These are phyloP conservation scores for Acanthisitta chloris DNA, from an alignment of 2,113 vertebrate genomes.

Conservation along the genomic window DNA sequence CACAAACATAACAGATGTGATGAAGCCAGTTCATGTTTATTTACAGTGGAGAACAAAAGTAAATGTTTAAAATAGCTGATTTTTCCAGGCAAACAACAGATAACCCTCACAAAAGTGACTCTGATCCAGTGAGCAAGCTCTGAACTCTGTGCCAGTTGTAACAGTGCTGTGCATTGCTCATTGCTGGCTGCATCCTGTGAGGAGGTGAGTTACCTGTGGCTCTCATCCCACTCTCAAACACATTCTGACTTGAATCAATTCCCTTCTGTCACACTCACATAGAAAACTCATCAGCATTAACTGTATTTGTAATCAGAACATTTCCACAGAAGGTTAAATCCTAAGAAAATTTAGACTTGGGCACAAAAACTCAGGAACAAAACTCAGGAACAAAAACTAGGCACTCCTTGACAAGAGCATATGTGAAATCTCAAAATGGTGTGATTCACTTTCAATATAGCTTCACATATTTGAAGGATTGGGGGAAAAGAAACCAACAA, in stretches of 20 bases:
- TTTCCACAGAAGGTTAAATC: background rate
- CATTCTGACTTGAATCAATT: background rate
- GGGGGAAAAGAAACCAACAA: background rate
- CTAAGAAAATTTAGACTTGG: background rate
- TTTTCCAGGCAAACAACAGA: slow-evolving; percentile 16
- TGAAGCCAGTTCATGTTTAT: background rate
- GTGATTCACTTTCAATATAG: background rate
- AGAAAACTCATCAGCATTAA: background rate
- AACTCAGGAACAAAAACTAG: background rate
- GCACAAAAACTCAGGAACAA: background rate
- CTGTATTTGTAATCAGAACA: background rate
- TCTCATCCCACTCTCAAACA: background rate
- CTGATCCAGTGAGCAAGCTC: background rate
- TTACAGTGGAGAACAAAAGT: background rate
- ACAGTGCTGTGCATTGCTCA: background rate
- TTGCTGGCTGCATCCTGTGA: background rate
- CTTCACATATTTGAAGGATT: background rate
- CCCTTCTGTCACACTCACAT: background rate
- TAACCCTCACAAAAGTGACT: background rate
- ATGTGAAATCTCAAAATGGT: background rate
- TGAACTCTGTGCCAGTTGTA: background rate
- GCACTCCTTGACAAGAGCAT: background rate
- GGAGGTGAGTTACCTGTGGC: background rate
- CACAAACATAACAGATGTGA: background rate
- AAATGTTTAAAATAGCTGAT: slow-evolving; percentile 15